Percentiles rank a stretch among this genome's conserved stretches.
Conservation (phyloP, 35 echinoderm and acorn worm genomes). For the Apostichopus californicus region DNA sequence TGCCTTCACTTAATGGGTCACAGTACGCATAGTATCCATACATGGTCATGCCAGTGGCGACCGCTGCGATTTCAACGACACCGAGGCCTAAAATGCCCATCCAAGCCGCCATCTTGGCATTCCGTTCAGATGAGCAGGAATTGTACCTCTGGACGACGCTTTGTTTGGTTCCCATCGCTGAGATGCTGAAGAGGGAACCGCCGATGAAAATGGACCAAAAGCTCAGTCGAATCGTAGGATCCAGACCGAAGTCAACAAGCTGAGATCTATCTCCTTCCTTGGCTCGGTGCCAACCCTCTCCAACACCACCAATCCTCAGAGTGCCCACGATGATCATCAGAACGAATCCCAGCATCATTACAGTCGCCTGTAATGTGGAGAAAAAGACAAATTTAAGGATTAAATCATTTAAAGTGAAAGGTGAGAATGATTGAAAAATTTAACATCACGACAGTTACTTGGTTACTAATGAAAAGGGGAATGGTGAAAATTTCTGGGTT, state of each 20-base stretch:
- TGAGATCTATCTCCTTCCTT: not conserved
- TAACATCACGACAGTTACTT: not conserved
- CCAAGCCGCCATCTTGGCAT: conserved; percentile 39
- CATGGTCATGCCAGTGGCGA: conserved; percentile 48
- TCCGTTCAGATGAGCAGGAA: not conserved
- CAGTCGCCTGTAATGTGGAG: conserved; percentile 4
- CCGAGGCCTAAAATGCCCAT: conserved; percentile 20
- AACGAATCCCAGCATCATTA: conserved; percentile 10
- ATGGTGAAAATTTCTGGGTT: too few species aligned
- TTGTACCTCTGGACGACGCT: conserved; percentile 46
- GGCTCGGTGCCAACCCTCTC: conserved; percentile 32
- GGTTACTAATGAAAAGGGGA: too few species aligned
- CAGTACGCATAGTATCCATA: conserved; percentile 39
- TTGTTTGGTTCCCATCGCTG: conserved; percentile 33
- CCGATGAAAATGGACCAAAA: conserved; percentile 51
- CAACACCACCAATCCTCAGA: conserved; percentile 5
- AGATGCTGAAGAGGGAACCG: not conserved
- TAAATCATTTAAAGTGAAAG: not conserved
- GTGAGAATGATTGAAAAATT: not conserved
- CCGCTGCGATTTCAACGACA: conserved; percentile 15
- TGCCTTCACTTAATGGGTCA: conserved; percentile 5
- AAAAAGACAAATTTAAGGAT: not conserved
- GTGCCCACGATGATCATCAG: conserved; percentile 40
- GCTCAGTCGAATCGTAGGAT: conserved; percentile 26
- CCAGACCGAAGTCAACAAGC: conserved; percentile 28